phyloP scores from a whole-genome alignment of 2,113 vertebrate genomes.

The Typhlomys cinereus region DNA sequence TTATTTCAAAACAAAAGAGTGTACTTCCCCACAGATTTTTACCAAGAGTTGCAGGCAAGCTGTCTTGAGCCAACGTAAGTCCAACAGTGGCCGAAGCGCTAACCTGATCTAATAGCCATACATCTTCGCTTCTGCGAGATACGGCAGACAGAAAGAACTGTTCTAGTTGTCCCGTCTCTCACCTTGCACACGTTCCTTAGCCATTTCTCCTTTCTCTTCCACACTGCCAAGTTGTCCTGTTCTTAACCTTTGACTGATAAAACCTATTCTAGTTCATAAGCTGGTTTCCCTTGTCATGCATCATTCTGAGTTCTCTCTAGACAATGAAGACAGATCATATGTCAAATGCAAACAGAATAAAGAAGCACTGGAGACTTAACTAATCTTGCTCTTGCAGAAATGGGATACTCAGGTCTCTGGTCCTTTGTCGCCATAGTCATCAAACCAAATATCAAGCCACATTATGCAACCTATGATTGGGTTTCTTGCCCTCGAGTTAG shows the following conservation, averaged over 20 bases:
- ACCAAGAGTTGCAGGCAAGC: background rate
- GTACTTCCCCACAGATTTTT: background rate
- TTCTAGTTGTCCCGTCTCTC: background rate
- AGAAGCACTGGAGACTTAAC: background rate
- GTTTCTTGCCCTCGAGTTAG: background rate
- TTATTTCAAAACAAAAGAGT: background rate
- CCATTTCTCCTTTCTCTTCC: background rate
- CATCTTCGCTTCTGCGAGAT: background rate
- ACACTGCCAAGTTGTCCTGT: background rate
- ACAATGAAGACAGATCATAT: background rate
- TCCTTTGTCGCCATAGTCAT: background rate
- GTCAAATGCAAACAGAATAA: background rate
- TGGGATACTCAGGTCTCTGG: background rate
- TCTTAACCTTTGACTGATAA: background rate
- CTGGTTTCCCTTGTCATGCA: background rate
- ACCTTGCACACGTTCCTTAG: background rate
- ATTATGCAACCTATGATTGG: background rate
- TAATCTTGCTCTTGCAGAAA: background rate
- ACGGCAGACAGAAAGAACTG: background rate
- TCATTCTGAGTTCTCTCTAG: background rate
- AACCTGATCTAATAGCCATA: background rate
- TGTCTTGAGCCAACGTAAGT: background rate
- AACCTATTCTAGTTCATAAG: background rate
- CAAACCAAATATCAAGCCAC: background rate
- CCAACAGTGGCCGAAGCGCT: background rate